Percentiles rank a stretch among this genome's conserved stretches.
Evolutionary conservation across 2,888 invertebrate genomes (phyloP).

Genomic region (Cataglyphis cursor): DNA sequence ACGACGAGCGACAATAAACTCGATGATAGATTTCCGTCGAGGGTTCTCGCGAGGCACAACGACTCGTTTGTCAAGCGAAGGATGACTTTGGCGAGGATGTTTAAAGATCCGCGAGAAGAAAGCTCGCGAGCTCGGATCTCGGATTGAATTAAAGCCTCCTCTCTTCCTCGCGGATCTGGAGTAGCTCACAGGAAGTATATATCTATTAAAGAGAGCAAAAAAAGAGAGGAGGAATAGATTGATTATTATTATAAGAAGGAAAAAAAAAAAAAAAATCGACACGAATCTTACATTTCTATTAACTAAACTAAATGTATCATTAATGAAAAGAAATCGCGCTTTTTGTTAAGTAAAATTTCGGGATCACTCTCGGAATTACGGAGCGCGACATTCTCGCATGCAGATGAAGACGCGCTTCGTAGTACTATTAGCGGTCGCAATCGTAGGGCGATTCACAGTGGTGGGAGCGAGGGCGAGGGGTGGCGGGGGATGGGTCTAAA

Average conservation of each 20-base stretch:
- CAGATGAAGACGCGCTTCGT: slow-evolving; percentile 19
- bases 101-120: slow-evolving; percentile 62
- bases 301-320: neutral
- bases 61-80: slow-evolving; percentile 59
- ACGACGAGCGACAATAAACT: slow-evolving; percentile 73
- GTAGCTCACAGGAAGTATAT: slow-evolving; percentile 3
- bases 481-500: slow-evolving; percentile 65
- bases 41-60: slow-evolving; percentile 63
- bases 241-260: neutral
- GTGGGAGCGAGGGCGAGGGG: slow-evolving; percentile 12
- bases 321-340: no score
- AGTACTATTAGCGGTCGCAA: slow-evolving; percentile 47
- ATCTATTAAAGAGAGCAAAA: neutral
- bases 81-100: slow-evolving; percentile 64
- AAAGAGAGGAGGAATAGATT: neutral
- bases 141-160: slow-evolving; percentile 36
- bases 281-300: neutral
- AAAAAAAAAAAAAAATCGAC: neutral
- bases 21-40: slow-evolving; percentile 71
- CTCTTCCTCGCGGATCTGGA: slow-evolving; percentile 15
- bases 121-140: neutral
- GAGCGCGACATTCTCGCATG: neutral
- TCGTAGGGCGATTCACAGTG: slow-evolving; percentile 31
- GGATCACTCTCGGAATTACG: neutral
- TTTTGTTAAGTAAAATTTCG: neutral